Percentiles rank a stretch among this genome's conserved stretches.
phyloP scores from a whole-genome alignment of 2,113 vertebrate genomes.

The Chaetops frenatus region DNA sequence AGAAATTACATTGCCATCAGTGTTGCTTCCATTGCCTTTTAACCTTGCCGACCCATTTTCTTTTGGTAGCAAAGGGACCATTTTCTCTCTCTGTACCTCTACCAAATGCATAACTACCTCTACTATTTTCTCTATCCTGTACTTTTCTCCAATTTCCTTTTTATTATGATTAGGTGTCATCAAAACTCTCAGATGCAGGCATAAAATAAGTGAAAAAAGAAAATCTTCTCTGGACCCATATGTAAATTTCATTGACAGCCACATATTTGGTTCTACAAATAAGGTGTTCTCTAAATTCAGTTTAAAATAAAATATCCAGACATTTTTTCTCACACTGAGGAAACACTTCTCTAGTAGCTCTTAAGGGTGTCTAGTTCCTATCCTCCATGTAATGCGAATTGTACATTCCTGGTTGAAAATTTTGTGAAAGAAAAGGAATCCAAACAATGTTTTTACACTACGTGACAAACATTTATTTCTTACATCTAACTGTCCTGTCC shows the following conservation, averaged over 20 bases:
- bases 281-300: not conserved
- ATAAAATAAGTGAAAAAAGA: not conserved
- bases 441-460: not conserved
- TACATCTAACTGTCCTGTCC: not conserved
- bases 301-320: not conserved
- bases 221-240: not conserved
- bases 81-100: not conserved
- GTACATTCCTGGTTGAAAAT: not conserved
- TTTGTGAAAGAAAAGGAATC: not conserved
- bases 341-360: not conserved
- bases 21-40: constrained; percentile 10
- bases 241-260: not conserved
- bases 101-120: not conserved
- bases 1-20: constrained; percentile 9
- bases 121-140: not conserved
- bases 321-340: not conserved
- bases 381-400: not conserved
- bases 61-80: not conserved
- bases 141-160: not conserved
- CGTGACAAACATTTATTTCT: not conserved
- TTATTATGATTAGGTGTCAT: not conserved
- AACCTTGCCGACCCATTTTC: not conserved
- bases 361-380: not conserved
- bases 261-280: not conserved
- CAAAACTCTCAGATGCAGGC: not conserved